A percentile compares a stretch with the other conserved stretches of the same genome.
phyloP scores from a whole-genome alignment of 2,797 vertebrate genomes.

The Holocentrus rufus region DNA sequence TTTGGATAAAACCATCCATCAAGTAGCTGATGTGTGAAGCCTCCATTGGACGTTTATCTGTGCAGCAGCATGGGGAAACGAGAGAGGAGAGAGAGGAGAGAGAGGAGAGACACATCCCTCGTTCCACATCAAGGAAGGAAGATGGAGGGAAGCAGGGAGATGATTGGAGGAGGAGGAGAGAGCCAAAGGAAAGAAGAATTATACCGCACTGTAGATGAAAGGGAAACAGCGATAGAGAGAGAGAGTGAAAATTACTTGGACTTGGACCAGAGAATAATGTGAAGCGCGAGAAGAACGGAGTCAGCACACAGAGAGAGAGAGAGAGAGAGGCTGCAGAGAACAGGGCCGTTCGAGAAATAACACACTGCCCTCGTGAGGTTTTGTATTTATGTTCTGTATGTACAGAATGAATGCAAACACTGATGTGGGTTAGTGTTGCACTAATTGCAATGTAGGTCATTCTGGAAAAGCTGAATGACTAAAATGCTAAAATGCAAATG shows the following conservation, averaged over 20 bases:
- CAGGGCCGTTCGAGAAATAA: too few relatives aligned
- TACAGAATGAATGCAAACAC: too few relatives aligned
- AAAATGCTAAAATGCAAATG: too few relatives aligned
- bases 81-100: neutral
- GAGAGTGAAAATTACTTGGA: constrained; percentile 34
- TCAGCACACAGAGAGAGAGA: constrained; percentile 19
- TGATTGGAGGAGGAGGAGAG: constrained; percentile 33
- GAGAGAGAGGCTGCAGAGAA: neutral
- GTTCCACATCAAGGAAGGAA: too few relatives aligned
- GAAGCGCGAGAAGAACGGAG: neutral
- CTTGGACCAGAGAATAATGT: constrained; percentile 34
- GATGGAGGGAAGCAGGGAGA: constrained; percentile 7
- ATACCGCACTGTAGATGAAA: constrained; percentile 37
- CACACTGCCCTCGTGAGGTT: too few relatives aligned
- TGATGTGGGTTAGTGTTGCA: too few relatives aligned
- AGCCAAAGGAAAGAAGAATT: constrained; percentile 22
- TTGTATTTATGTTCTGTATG: too few relatives aligned
- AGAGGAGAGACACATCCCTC: neutral
- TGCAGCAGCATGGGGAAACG: neutral
- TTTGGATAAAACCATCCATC: constrained; percentile 9
- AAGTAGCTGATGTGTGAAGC: neutral
- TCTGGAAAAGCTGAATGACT: too few relatives aligned
- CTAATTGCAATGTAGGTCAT: too few relatives aligned
- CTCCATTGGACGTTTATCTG: constrained; percentile 2
- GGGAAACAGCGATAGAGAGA: constrained; percentile 17